Evolutionary conservation across 1,140 invertebrate species (phyloP).

Genomic region (Steinernema feltiae): DNA sequence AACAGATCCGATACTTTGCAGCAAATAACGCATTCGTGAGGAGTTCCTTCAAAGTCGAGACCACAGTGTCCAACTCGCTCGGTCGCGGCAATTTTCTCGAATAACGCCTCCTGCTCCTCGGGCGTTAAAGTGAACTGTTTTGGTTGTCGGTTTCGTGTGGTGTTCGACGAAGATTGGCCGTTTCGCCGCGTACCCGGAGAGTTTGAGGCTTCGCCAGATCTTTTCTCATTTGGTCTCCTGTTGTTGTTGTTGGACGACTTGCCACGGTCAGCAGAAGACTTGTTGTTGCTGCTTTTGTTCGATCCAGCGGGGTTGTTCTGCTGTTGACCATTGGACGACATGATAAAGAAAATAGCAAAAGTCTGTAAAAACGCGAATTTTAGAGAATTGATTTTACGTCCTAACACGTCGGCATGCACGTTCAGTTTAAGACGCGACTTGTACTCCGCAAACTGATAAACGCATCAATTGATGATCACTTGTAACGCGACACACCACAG

Average conservation of each 20-base stretch:
- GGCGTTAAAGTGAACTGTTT: not conserved
- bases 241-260: too few relatives aligned
- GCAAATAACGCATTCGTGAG: not conserved
- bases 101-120: not conserved
- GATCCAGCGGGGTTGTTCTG: not conserved
- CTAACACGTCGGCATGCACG: not conserved
- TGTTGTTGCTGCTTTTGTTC: too few relatives aligned
- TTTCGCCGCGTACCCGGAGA: too few relatives aligned
- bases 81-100: not conserved
- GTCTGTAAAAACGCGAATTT: not conserved
- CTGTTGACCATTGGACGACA: not conserved
- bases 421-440: too few relatives aligned
- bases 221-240: too few relatives aligned
- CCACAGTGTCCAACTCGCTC: not conserved
- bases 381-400: not conserved
- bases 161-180: too few relatives aligned
- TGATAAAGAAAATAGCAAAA: not conserved
- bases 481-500: too few relatives aligned
- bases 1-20: constrained; percentile 11
- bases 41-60: not conserved
- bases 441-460: too few relatives aligned
- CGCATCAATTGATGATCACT: too few relatives aligned
- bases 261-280: too few relatives aligned
- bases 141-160: not conserved
- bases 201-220: too few relatives aligned